Base-by-base conservation (phyloP, 2,797 vertebrate species). In the Xerus rutilus region DNA sequence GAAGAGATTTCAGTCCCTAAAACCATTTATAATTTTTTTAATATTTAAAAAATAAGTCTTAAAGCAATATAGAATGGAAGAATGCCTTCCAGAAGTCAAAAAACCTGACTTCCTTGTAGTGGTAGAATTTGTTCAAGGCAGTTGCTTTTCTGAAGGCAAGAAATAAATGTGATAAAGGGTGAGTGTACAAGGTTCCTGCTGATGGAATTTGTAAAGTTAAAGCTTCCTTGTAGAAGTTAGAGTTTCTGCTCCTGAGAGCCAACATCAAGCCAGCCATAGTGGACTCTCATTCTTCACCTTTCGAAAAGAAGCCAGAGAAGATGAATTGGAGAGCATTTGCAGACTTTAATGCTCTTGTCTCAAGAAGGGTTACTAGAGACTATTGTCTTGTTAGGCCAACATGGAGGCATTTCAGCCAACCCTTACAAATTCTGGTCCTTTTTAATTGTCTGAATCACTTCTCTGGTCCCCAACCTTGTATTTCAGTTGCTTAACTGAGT, bases 401-500 rank as follows among this genome's bases (percentile, higher is more conserved):
- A 18, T 62, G 84, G 54, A 35, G 43, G 25, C 30, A 14, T 21
- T 65, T 76, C 15, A 25, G 52, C n/a, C 67, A 76, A 39, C 7
- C 45, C 57, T 18, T 43, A 64, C 18, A 32, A 28, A 25, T 65
- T 30, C 57, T 65, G 79, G 57, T 10, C 32, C 39, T 82, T 70
- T 79, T 20, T 86, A 35, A 83, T 73, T 28, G n/a, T 84, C 77
- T 83, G 47, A 72, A 14, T 89, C 72, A n/a, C 2, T 23, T 43
- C 30, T 65, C 43, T 28, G 5, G 74, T 54, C 72, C 67, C 72
- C n/a, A 47, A 32, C 89, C 57, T 87, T 54, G 72, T 52, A 32
- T 84, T 93, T 95, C 73, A 45, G 62, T 92, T 95, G 73, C 82
- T 78, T 83, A 39, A 94, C 64, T 81, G 89, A 39, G 81, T 64